A percentile compares a stretch with the other conserved stretches of the same genome.
Conservation (phyloP, 2,113 vertebrate species). For the Xerus inauris region DNA sequence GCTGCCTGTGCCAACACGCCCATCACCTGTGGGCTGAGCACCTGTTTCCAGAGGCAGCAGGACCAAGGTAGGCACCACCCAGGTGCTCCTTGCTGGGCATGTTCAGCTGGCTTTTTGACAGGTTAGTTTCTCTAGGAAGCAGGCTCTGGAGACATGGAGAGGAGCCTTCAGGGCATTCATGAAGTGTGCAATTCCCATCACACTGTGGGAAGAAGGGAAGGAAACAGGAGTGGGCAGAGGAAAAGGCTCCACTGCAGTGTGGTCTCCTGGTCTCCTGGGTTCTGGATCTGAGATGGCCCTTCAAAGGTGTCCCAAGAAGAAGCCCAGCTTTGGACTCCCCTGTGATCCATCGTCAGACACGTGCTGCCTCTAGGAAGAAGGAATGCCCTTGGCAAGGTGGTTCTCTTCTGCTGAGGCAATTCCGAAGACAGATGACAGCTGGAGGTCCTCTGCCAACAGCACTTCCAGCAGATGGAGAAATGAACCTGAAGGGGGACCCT, state of each 20-base stretch:
- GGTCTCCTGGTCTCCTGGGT: not conserved
- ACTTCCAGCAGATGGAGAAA: not conserved
- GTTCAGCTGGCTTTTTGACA: not conserved
- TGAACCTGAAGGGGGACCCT: not conserved
- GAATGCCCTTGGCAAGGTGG: not conserved
- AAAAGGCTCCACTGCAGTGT: not conserved
- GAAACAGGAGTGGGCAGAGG: not conserved
- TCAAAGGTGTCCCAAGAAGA: not conserved
- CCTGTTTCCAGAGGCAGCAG: not conserved
- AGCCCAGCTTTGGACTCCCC: not conserved
- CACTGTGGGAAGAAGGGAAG: not conserved
- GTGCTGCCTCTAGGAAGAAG: not conserved
- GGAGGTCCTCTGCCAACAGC: not conserved
- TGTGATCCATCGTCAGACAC: not conserved
- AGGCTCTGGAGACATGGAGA: not conserved
- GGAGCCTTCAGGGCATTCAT: not conserved
- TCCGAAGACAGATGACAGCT: not conserved
- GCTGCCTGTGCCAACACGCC: not conserved
- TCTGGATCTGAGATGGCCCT: not conserved
- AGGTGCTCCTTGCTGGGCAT: not conserved
- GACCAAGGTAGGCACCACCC: not conserved
- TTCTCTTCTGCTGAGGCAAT: not conserved
- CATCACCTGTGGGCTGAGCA: rapidly evolving
- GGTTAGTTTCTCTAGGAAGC: constrained; percentile 7
- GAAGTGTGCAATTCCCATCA: not conserved